Base-by-base conservation (phyloP, 2,797 vertebrate genomes). In the Synaphobranchus kaupii region DNA sequence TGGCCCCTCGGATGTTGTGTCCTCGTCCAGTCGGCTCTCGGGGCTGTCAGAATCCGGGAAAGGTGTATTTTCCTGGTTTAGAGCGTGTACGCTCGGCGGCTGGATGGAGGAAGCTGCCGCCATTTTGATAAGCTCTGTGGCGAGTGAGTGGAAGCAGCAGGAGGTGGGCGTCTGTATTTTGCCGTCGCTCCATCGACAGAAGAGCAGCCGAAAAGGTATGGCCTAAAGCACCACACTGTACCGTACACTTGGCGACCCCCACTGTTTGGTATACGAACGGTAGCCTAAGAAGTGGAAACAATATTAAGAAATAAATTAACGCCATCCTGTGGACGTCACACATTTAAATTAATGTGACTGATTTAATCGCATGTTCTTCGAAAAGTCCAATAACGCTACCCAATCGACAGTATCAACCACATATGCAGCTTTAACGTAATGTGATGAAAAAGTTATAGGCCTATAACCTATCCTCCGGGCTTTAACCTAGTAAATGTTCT, bases 21-120 rank as follows among this genome's bases (percentile, higher is more conserved):
- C 95, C 25, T 96, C 95, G 88, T 94, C 95, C 88, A 90, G 95
- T 44, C 86, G 96, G 93, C 89, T 92, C 89, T 95, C 96, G 86
- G 92, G 94, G 88, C 92, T 95, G 91, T 95, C 92, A 91, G 91
- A 94, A 89, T 89, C 93, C 90, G 92, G 93, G 87, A 92, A 93
- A 90, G 95, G 94, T 91, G 93, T 89, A 89, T 94, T 94, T 66
- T 95, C 92, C 94, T 92, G 93, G 92, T 90, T 92, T 13, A 94
- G 87, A 91, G 94, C 91, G 93, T 94, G 95, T 90, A 95, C 93
- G 90, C 84, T 94, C 88, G 94, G 96, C 95, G 96, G 95, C 96
- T 94, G 96, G 92, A 96, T 94, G 93, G 96, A 96, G 90, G 96
- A 95, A 91, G 95, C 94, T 94, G 96, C 95, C 96, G 96, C 96